Percentiles rank a stretch among this genome's conserved stretches.
Conservation (phyloP, 2,113 vertebrate genomes). For the Pimephales promelas region DNA sequence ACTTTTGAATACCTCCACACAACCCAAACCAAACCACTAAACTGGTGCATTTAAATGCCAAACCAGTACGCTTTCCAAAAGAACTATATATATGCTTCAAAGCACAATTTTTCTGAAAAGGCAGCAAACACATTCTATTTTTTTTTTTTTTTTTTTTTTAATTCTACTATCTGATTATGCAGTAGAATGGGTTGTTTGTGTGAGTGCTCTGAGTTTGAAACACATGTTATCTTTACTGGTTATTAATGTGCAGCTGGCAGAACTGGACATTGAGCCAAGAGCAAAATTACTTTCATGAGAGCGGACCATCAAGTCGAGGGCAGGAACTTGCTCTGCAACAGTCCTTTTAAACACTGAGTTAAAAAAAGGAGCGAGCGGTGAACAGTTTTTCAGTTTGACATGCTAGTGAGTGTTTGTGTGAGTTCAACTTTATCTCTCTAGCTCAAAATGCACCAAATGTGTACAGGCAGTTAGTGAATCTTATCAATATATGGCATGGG, state of each 20-base stretch:
- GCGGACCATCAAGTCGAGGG: constrained; percentile 7
- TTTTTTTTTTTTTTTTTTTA: no score
- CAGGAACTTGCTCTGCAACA: constrained; percentile 1
- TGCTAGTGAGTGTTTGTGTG: not conserved
- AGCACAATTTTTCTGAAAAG: not conserved
- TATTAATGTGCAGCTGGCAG: constrained; percentile 37
- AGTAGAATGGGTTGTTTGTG: not conserved
- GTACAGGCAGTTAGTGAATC: not conserved
- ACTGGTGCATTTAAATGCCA: not conserved
- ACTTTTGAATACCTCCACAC: not conserved
- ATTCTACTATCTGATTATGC: constrained; percentile 5
- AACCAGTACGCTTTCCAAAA: not conserved
- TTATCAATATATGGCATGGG: no score
- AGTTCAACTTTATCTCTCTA: not conserved
- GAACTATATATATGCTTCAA: not conserved
- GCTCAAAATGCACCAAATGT: not conserved
- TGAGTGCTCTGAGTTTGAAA: not conserved
- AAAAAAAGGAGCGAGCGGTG: not conserved
- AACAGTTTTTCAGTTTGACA: not conserved
- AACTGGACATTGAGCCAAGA: constrained; percentile 21
- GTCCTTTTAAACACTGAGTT: constrained; percentile 6
- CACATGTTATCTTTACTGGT: constrained; percentile 31
- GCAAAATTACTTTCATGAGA: constrained; percentile 21
- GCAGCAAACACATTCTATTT: not conserved
- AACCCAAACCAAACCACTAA: not conserved